Evolutionary conservation across 2,113 vertebrate genomes (phyloP).

Genomic region (Burhinus bistriatus): DNA sequence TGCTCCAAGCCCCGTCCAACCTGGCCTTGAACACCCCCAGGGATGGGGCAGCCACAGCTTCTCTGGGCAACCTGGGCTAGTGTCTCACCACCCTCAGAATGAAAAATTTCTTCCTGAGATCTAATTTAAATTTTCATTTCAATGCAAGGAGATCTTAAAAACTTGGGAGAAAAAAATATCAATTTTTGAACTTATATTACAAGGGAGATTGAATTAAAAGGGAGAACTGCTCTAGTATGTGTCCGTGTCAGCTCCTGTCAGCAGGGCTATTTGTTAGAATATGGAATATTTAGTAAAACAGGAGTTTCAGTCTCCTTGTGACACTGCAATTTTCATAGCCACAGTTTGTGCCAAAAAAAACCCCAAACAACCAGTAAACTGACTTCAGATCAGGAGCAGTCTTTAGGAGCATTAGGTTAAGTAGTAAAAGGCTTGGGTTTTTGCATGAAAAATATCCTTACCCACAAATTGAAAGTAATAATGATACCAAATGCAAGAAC

Average conservation of each 20-base stretch:
- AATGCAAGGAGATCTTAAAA: background rate
- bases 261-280: rapidly evolving
- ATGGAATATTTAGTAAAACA: rapidly evolving
- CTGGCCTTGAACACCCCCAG: too few relatives aligned
- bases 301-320: background rate
- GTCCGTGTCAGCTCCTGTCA: background rate
- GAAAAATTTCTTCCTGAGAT: too few relatives aligned
- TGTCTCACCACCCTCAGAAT: too few relatives aligned
- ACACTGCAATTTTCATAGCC: too few relatives aligned
- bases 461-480: background rate
- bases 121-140: background rate
- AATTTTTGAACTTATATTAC: background rate
- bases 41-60: too few relatives aligned
- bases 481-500: background rate
- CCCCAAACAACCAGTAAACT: too few relatives aligned
- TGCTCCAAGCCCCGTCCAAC: too few relatives aligned
- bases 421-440: background rate
- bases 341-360: too few relatives aligned
- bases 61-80: too few relatives aligned
- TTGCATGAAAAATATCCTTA: background rate
- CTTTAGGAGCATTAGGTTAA: rapidly evolving
- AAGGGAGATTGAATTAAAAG: background rate
- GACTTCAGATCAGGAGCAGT: background rate
- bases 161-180: too few relatives aligned
- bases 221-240: rapidly evolving